Base-by-base conservation (phyloP, 2,888 invertebrate genomes). In the Eristalis intricaria region DNA sequence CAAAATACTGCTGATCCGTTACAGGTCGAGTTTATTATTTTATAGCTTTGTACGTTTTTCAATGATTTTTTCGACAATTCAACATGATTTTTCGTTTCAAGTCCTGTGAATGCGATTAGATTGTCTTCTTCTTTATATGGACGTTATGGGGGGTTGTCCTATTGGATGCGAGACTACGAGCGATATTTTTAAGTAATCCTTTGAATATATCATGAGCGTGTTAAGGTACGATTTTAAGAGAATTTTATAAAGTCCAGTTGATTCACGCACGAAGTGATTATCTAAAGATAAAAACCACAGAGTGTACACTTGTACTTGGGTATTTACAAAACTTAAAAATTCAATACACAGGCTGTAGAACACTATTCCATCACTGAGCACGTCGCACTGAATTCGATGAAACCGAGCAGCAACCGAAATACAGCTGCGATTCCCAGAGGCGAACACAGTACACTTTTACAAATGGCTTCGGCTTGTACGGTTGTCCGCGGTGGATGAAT, bases 351-450 rank as follows among this genome's bases (percentile, higher is more conserved):
- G 76, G 70, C 43, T 58, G 80, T 80, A 61, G 58, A 71, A 85
- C 76, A 43, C 73, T 61, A 76, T 73, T 61, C 69, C 71, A 19
- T 35, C 22, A 76, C 66, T 77, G 84, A 80, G 80, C 68, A 85
- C 75, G 76, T 76, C 76, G 71, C 66, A 85, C 84, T 85, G 76
- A 71, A 50, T 19, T 7, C 50, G 19, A 8, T 38, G 15, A n/a
- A 15, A n/a, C 15, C 23, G 60, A 23, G 11, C 19, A 58, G 29
- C 15, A 13, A 26, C 29, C 8, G 13, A 5, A 5, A 29, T 8
- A 29, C 61, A 63, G 61, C 61, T 29, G 23, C 61, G 32, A 63
- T 32, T 29, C 15, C 5, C 13, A n/a, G 4, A n/a, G 32, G 61
- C 43, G 71, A 26, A 8, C 1, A 66, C 66, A 38, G 32, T 29